These are phyloP conservation scores for Lamprotornis superbus DNA, from an alignment of 2,113 vertebrate genomes.

Conservation along the genomic window DNA sequence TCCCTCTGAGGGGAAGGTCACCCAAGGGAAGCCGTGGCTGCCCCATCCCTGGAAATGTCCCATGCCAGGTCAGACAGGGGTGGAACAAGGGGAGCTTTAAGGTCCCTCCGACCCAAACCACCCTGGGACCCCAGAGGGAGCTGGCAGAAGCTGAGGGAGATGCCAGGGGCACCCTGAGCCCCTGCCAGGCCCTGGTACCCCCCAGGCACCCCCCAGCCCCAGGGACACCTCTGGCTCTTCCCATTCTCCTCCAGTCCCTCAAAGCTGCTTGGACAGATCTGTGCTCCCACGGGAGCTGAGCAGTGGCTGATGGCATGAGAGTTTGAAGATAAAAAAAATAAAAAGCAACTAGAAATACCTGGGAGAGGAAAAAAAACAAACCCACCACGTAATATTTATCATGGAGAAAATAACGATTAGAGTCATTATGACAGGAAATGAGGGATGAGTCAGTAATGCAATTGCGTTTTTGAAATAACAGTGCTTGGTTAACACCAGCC, in stretches of 20 bases:
- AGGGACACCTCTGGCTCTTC: too few relatives aligned
- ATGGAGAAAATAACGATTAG: background rate
- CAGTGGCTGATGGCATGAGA: background rate
- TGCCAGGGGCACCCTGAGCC: accelerated
- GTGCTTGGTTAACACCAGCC: background rate
- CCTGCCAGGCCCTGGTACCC: background rate
- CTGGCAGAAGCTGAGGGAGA: background rate
- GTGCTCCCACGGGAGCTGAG: background rate
- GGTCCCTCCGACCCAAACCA: background rate
- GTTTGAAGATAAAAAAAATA: background rate
- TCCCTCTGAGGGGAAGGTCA: background rate
- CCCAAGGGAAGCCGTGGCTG: background rate
- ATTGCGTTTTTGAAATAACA: background rate
- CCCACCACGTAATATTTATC: background rate
- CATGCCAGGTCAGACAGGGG: background rate
- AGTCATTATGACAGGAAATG: background rate
- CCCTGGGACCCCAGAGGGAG: accelerated
- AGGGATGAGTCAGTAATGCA: background rate
- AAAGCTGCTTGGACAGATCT: background rate
- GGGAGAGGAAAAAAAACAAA: too few relatives aligned
- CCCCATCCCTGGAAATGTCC: background rate
- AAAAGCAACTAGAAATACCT: background rate
- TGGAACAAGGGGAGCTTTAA: background rate
- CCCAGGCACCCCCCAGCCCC: background rate
- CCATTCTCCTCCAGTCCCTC: accelerated